Evolutionary conservation across 1,140 invertebrate genomes (phyloP), one percentile per base, ranked within the genome.

Genomic region (Eriosoma lanigerum): DNA sequence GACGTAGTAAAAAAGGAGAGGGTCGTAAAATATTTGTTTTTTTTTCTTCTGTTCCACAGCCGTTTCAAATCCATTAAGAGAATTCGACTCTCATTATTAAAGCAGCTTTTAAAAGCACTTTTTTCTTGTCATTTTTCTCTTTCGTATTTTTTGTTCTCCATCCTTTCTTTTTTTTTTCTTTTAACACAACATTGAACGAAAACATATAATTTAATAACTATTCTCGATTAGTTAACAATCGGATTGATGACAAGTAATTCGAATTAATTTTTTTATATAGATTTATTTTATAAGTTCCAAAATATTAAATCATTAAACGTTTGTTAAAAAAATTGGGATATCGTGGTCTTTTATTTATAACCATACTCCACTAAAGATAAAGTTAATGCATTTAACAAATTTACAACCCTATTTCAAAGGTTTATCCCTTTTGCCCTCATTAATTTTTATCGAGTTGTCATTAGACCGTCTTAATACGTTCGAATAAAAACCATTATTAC

Each of bases 161-260:
- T 15, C 19, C 26, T 21, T 48, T 70, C 3, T 48, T 48, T 75
- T n/a, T 84, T 83, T 83, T 83, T 83, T 82, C 83, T 83, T 87
- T 85, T 26, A 70, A 24, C 24, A 48, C 32, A 8, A 50, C 44
- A 48, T 70, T 48, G 5, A 24, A 21, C 15, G 8, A 15, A 70
- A 50, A 17, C 15, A 19, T 70, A 70, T 17, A 48, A 50, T 70
- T 50, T 50, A 70, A 70, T 48, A 70, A 70, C 13, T 48, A 17
- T 68, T 48, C 19, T 10, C n/a, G 17, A 26, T 29, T 8, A 64
- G 60, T 64, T 64, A 17, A 3, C 1, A n/a, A 32, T 38, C 26
- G 32, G 8, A 64, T 64, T 64, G 60, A 32, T 38, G 29, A 64
- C n/a, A 64, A 9, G n/a, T n/a, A 38, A 64, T n/a, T n/a, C n/a